Evolutionary conservation across 2,888 invertebrate genomes (phyloP).

Genomic region (Yponomeuta cagnagella): DNA sequence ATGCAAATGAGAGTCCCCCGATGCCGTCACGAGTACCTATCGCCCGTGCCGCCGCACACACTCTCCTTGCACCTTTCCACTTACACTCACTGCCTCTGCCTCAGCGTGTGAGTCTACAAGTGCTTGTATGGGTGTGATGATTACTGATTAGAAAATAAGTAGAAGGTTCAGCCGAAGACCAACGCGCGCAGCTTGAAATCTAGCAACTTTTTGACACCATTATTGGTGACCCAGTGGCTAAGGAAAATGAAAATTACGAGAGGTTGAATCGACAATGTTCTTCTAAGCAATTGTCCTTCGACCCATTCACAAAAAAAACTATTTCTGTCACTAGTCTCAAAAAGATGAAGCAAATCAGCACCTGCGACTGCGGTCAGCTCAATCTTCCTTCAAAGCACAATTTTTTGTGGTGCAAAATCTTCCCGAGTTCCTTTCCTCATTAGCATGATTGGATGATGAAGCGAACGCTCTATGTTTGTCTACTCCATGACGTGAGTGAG

Average conservation of each 20-base stretch:
- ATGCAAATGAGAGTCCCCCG: not conserved
- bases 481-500: not conserved
- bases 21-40: constrained; percentile 1
- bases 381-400: no score
- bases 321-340: no score
- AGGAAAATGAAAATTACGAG: no score
- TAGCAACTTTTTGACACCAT: not conserved
- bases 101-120: constrained; percentile 24
- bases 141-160: not conserved
- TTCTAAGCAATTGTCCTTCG: no score
- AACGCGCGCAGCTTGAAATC: not conserved
- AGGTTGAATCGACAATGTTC: no score
- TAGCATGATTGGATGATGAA: not conserved
- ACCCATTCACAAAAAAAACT: no score
- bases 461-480: not conserved
- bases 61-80: constrained; percentile 34
- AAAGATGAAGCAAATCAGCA: no score
- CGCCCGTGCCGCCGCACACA: constrained; percentile 27
- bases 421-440: no score
- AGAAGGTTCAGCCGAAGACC: not conserved
- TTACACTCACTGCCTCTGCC: constrained; percentile 27
- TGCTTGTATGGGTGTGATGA: not conserved
- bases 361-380: no score
- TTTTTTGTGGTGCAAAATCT: no score
- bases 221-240: no score